phyloP scores from a whole-genome alignment of 2,113 vertebrate genomes.

The Leptocoma aspasia region DNA sequence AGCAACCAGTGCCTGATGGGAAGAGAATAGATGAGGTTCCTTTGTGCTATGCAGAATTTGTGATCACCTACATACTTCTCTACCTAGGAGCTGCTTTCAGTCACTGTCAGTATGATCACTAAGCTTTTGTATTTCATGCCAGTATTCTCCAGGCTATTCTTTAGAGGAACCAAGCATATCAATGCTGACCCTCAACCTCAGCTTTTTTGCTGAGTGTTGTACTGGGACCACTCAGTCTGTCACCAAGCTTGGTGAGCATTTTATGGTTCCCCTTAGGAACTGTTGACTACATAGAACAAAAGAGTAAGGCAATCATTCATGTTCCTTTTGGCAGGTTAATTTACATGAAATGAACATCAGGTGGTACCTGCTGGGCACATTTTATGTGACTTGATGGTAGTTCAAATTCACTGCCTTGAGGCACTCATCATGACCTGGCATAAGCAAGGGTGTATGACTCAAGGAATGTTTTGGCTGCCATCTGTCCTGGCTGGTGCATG shows the following conservation, averaged over 20 bases:
- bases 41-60: neutral
- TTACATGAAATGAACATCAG: neutral
- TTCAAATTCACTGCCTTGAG: neutral
- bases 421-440: neutral
- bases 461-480: neutral
- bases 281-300: neutral
- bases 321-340: neutral
- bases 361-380: neutral
- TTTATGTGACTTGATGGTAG: neutral
- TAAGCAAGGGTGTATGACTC: neutral
- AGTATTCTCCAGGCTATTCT: neutral
- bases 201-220: neutral
- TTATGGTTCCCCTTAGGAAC: neutral
- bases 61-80: neutral
- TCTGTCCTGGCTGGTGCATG: neutral
- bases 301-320: neutral
- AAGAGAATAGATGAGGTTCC: neutral
- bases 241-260: neutral
- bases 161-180: neutral
- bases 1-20: neutral
- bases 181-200: neutral
- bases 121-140: neutral
- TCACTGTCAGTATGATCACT: neutral
- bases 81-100: neutral
- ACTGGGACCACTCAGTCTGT: neutral